Conservation (phyloP, 2,113 vertebrate species). For the Xiphophorus maculatus region DNA sequence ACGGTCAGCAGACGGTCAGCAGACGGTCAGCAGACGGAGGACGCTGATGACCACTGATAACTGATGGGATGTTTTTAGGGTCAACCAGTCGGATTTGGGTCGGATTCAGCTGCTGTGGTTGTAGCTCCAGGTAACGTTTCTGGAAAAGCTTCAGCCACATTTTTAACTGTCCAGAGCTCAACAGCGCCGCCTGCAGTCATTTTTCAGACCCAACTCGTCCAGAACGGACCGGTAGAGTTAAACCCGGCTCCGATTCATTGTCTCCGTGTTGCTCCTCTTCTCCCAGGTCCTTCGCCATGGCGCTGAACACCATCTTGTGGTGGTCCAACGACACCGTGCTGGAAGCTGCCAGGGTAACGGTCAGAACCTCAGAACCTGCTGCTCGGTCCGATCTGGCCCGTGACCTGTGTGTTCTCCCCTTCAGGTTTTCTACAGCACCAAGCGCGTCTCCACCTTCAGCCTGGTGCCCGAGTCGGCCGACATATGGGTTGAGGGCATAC, state of each 20-base stretch:
- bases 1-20: no score
- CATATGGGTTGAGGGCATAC: slow-evolving; percentile 51
- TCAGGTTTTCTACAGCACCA: neutral
- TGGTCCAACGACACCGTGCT: slow-evolving; percentile 48
- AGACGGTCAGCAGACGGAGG: no score
- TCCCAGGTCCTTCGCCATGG: slow-evolving; percentile 54
- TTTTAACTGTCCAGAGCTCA: neutral
- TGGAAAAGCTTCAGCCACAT: neutral
- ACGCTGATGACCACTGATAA: no score
- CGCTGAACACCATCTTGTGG: slow-evolving; percentile 42
- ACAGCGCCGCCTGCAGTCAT: neutral
- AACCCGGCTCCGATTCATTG: neutral
- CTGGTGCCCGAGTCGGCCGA: slow-evolving; percentile 48
- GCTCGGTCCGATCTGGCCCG: neutral
- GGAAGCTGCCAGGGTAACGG: slow-evolving; percentile 55
- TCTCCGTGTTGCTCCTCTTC: slow-evolving; percentile 9
- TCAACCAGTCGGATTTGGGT: no score
- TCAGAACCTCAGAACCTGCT: no score
- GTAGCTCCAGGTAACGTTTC: neutral
- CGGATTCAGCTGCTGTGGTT: no score
- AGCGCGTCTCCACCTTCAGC: slow-evolving; percentile 8
- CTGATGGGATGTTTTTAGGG: no score
- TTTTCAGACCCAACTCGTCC: neutral
- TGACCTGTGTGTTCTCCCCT: neutral
- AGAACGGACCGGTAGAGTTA: no score